Percentiles rank a stretch among this genome's conserved stretches.
Evolutionary conservation across 2,113 vertebrate species (phyloP).

Genomic region (Ramphastos sulfuratus): DNA sequence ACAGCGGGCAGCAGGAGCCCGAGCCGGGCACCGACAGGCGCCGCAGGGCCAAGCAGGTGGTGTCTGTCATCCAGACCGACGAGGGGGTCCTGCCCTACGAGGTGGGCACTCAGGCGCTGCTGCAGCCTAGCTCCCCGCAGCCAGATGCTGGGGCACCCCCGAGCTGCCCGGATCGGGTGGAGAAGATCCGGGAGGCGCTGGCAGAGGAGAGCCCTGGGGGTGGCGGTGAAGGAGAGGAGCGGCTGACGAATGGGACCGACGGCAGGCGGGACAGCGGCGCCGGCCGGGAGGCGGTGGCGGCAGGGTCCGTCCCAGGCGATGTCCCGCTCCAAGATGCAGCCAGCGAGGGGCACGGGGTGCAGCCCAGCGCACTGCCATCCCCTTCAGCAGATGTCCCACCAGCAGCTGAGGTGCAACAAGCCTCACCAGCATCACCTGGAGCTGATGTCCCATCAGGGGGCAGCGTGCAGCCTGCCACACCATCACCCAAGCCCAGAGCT

Average conservation of each 20-base stretch:
- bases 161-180: conserved; percentile 73
- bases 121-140: conserved; percentile 75
- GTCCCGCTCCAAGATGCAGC: conserved; percentile 61
- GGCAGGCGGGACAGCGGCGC: background rate
- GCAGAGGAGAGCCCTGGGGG: conserved; percentile 68
- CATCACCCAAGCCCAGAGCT: background rate
- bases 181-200: conserved; percentile 77
- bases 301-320: background rate
- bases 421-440: background rate
- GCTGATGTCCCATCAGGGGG: background rate
- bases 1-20: conserved; percentile 1
- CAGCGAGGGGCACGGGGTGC: conserved; percentile 18
- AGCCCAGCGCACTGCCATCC: background rate
- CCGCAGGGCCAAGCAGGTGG: conserved; percentile 85
- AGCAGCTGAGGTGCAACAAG: fast-evolving
- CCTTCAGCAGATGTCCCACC: background rate
- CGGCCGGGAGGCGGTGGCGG: background rate
- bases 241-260: conserved; percentile 62
- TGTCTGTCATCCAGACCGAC: conserved; percentile 90
- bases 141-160: background rate
- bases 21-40: conserved; percentile 57
- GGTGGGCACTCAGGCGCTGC: conserved; percentile 75
- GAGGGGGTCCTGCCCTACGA: conserved; percentile 75
- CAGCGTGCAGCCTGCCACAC: fast-evolving
- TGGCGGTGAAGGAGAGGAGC: fast-evolving